Conservation (phyloP, 37 sponge, comb jelly and placozoan species). For the Axinella damicornis region DNA sequence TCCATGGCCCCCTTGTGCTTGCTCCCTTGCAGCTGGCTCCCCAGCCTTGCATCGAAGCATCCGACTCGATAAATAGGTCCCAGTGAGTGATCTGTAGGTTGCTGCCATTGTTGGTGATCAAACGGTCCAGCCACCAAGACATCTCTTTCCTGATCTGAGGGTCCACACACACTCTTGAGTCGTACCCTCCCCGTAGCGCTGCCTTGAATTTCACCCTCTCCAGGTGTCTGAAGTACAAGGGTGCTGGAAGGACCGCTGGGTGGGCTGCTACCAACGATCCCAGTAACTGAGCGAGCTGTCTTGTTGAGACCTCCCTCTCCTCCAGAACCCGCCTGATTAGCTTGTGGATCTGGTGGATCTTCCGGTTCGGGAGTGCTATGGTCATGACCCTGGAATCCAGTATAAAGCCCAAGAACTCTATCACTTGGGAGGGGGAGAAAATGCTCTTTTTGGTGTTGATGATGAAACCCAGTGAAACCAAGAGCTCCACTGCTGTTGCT, state of each 20-base stretch:
- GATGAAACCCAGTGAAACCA: conserved; percentile 15
- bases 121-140: conserved; percentile 16
- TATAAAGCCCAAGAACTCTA: conserved; percentile 32
- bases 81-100: not conserved
- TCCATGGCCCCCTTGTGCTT: conserved; percentile 41
- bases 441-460: conserved; percentile 3
- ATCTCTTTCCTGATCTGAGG: conserved; percentile 10
- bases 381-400: conserved; percentile 10
- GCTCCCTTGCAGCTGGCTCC: conserved; percentile 42
- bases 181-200: not conserved
- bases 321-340: not conserved
- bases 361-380: conserved; percentile 10
- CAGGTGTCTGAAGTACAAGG: conserved; percentile 30
- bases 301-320: not conserved
- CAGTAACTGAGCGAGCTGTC: conserved; percentile 30
- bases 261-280: conserved; percentile 5
- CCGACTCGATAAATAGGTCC: conserved; percentile 29
- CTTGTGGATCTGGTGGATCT: conserved; percentile 7
- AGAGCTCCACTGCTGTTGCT: not conserved
- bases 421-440: not conserved
- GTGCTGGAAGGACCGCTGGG: conserved; percentile 38
- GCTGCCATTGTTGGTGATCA: not conserved
- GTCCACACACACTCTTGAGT: not conserved
- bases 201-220: conserved; percentile 14
- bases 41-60: conserved; percentile 46